Evolutionary conservation across 2,797 vertebrate species (phyloP), one percentile per base, ranked within the genome.

Genomic region (Acanthis flammea): DNA sequence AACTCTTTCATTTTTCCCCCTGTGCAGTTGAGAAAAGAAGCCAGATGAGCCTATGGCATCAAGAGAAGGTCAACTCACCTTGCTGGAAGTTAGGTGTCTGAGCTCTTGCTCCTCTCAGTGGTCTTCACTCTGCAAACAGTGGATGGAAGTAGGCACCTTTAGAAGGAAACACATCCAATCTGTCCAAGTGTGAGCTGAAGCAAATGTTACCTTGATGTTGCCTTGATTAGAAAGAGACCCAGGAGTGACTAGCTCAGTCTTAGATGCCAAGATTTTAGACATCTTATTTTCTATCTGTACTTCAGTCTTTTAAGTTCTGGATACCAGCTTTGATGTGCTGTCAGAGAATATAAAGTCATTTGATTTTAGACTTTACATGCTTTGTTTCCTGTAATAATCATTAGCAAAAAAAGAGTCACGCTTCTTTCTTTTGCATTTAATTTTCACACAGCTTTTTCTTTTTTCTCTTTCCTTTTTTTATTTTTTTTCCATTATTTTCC

Each of bases 401-500:
- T 86, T 74, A 70, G 2, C 7, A 88, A 67, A 19, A 58, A 3
- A 90, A 73, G 19, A 73, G 16, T 45, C 2, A 1, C 6, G 41
- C 37, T 90, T 63, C n/a, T 55, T 81, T 71, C 5, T 55, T 71
- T 58, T 42, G 31, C 17, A 65, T 68, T 60, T 68, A 1, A 71
- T 71, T 88, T 83, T 88, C 25, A 58, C 13, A 62, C 3, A 42
- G 4, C 0, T 8, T 37, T 35, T 48, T 11, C 3, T 6, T 22
- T 17, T 22, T 9, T 12, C 6, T 6, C 17, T 7, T 13, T 15
- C 5, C 19, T 60, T 39, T 7, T 14, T 33, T 23, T 24, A 16
- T 55, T 55, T 18, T 44, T 19, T 13, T 2, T 0, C 0, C 5
- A 1, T 31, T 57, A 9, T 6, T 68, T 79, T 55, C 6, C 9